A percentile compares a stretch with the other conserved stretches of the same genome.
These are phyloP conservation scores for Amblyraja radiata DNA, from an alignment of 2,797 vertebrate genomes.

Conservation along the genomic window DNA sequence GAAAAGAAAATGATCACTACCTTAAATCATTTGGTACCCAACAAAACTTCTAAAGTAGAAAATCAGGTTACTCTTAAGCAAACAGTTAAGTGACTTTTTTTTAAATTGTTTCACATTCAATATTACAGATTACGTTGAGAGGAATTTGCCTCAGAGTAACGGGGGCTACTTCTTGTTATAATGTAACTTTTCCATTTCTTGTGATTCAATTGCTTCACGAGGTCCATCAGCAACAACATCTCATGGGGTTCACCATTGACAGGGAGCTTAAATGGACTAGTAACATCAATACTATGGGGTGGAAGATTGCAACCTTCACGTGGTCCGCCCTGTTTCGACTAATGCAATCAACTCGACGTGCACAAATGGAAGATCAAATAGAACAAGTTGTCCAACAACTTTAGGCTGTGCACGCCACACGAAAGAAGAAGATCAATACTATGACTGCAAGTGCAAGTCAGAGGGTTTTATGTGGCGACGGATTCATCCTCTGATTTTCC, in stretches of 20 bases:
- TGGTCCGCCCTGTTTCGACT: no score
- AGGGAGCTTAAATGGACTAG: background rate
- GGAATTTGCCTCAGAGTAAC: background rate
- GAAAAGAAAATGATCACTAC: background rate
- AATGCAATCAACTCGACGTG: no score
- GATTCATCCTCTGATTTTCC: background rate
- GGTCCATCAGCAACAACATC: background rate
- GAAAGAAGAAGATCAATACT: no score
- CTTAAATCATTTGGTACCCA: background rate
- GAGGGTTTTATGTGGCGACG: background rate
- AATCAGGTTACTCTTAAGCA: no score
- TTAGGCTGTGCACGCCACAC: no score
- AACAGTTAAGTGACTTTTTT: background rate
- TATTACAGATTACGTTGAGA: background rate
- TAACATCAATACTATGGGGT: background rate
- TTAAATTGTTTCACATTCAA: no score
- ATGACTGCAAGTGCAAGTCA: background rate
- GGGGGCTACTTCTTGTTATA: background rate
- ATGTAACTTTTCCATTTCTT: background rate
- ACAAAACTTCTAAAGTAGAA: background rate
- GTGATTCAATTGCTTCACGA: background rate
- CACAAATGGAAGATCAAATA: no score
- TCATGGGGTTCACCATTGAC: background rate
- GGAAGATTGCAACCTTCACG: no score
- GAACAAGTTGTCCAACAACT: no score